Evolutionary conservation across 2,888 invertebrate genomes (phyloP), one percentile per base, ranked within the genome.

Genomic region (Eledone cirrhosa): DNA sequence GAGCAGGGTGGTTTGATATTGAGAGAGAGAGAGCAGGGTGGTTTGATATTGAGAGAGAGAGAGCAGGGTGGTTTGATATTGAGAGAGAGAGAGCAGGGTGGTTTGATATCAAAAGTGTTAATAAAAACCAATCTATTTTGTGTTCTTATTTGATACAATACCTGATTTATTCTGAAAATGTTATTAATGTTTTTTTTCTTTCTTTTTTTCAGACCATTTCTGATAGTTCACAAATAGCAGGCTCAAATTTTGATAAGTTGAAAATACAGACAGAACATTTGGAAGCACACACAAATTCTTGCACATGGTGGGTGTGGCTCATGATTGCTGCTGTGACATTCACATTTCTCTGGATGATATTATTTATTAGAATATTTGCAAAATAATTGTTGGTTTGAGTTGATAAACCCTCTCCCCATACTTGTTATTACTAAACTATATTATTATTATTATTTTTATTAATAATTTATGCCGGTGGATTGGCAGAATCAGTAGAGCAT

Each of bases 291-390:
- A 96, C 95, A 31, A 94, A 95, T 82, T 95, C 95, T 0, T 97
- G 96, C 94, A 96, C 96, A 88, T 98, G 97, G 91, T 97, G 97
- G 97, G 94, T 97, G 84, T 97, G 97, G 96, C 91, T 97, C 59
- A 95, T 97, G 95, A 92, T 98, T 78, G 93, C 94, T 11, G 92
- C 96, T 77, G 97, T 98, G 75, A 93, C 96, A 90, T 92, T 94
- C 79, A 94, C 96, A 85, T 98, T 98, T 92, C 94, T 98, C 81
- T 95, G 94, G 92, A 97, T 97, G 96, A 95, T 97, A 78, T 92
- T 97, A 65, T 96, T 97, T 89, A 97, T 97, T 95, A 95, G 95
- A 92, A 93, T 97, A 69, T 95, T 95, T 92, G 96, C 94, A 24
- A 87, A 87, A 78, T 63, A 47, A 27, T 33, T 67, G 24, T 16